Evolutionary conservation across 2,888 invertebrate genomes (phyloP).

Genomic region (Autographa pulchrina): DNA sequence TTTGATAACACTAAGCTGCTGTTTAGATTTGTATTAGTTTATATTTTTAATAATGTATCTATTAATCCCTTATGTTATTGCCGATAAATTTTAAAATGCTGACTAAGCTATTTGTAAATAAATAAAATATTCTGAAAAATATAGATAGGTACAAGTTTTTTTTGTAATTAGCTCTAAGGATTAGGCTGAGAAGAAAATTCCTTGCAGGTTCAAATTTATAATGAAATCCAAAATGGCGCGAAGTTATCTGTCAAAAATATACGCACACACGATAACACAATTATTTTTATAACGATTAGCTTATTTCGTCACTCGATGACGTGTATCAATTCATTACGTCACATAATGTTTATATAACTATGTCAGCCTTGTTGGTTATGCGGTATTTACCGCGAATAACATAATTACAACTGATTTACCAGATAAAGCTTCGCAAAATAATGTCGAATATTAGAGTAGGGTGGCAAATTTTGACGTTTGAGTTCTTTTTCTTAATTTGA

Average conservation of each 20-base stretch:
- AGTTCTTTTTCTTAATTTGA: neutral
- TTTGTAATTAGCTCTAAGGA: neutral
- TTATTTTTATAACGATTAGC: slow-evolving; percentile 82
- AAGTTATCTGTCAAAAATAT: slow-evolving; percentile 52
- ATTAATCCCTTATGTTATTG: neutral
- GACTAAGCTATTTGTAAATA: neutral
- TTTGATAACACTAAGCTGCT: slow-evolving; percentile 30
- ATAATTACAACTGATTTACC: neutral
- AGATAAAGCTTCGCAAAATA: neutral
- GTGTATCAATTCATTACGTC: slow-evolving; percentile 75
- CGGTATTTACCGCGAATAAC: slow-evolving; percentile 31
- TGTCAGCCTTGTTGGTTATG: slow-evolving; percentile 62
- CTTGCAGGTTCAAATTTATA: neutral
- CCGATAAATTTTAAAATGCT: neutral
- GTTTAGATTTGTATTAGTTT: neutral
- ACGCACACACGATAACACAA: slow-evolving; percentile 70
- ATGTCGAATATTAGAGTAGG: neutral
- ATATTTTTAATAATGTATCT: neutral
- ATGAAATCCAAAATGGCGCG: slow-evolving; percentile 9
- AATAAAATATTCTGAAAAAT: slow-evolving; percentile 4
- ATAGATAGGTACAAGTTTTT: neutral
- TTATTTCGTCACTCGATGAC: slow-evolving; percentile 79
- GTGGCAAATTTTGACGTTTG: neutral
- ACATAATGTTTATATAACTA: slow-evolving; percentile 80
- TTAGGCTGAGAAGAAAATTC: neutral